phyloP scores from a whole-genome alignment of 2,113 vertebrate species.

The Rattus rattus region DNA sequence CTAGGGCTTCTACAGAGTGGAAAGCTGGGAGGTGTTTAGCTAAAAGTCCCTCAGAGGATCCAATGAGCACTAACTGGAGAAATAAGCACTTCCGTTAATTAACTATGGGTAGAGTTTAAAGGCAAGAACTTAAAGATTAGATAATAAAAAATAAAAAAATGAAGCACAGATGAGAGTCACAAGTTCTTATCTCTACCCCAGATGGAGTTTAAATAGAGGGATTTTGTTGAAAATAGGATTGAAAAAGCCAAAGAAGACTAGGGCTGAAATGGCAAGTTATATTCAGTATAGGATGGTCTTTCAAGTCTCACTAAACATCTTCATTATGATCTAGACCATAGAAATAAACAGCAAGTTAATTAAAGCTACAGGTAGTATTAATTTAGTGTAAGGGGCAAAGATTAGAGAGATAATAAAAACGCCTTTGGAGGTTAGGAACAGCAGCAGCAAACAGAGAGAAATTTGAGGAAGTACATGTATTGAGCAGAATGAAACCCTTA shows the following conservation, averaged over 20 bases:
- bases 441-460: slow-evolving; percentile 38
- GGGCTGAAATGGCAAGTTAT: slow-evolving; percentile 41
- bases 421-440: slow-evolving; percentile 46
- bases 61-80: background rate
- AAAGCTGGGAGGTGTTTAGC: background rate
- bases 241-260: slow-evolving; percentile 45
- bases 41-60: background rate
- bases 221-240: slow-evolving; percentile 21
- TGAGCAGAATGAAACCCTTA: slow-evolving; percentile 56
- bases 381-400: slow-evolving; percentile 16
- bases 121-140: background rate
- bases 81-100: background rate
- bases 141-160: background rate
- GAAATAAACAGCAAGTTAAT: slow-evolving; percentile 76
- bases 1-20: background rate
- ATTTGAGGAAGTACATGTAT: slow-evolving; percentile 29
- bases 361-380: slow-evolving; percentile 71
- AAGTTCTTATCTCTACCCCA: slow-evolving; percentile 8
- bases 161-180: background rate
- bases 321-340: slow-evolving; percentile 57
- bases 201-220: background rate
- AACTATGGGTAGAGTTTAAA: background rate
- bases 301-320: slow-evolving; percentile 55
- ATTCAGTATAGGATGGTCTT: slow-evolving; percentile 30
- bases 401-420: slow-evolving; percentile 31